Percentiles rank a stretch among this genome's conserved stretches.
Evolutionary conservation across 2,797 vertebrate species (phyloP).

Genomic region (Trachurus trachurus): DNA sequence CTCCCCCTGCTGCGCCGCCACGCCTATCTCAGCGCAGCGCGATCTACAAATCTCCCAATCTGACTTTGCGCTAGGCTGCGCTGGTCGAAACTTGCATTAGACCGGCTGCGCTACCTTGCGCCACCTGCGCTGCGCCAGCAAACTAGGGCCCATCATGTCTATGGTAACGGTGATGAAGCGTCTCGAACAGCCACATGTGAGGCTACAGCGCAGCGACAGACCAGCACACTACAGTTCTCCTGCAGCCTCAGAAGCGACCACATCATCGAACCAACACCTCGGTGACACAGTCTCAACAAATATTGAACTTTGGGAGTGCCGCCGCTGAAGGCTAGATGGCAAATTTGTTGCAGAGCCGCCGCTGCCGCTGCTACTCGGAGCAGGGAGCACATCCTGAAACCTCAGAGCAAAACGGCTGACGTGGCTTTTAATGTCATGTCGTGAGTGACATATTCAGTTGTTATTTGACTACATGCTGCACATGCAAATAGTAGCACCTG

Average conservation of each 20-base stretch:
- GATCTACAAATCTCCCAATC: too few relatives aligned
- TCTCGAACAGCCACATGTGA: not conserved
- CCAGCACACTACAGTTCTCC: not conserved
- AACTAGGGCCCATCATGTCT: too few relatives aligned
- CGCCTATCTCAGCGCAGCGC: too few relatives aligned
- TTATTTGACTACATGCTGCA: not conserved
- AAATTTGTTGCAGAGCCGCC: slow-evolving; percentile 17
- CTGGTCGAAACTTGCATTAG: too few relatives aligned
- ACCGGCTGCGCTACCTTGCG: too few relatives aligned
- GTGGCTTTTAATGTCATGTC: not conserved
- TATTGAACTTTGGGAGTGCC: not conserved
- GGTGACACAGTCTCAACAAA: slow-evolving; percentile 44
- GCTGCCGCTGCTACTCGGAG: slow-evolving; percentile 15
- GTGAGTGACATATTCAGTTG: not conserved
- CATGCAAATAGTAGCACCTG: not conserved
- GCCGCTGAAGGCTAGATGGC: not conserved
- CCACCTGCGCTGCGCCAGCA: too few relatives aligned
- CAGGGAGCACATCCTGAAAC: not conserved
- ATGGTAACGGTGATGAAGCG: not conserved
- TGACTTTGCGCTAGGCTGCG: too few relatives aligned
- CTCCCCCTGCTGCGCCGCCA: too few relatives aligned
- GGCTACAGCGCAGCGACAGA: not conserved
- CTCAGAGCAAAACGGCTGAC: not conserved
- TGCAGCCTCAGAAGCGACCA: not conserved
- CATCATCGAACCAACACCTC: slow-evolving; percentile 33